A percentile compares a stretch with the other conserved stretches of the same genome.
These are phyloP conservation scores for Bombus vancouverensis DNA, from an alignment of 1,140 invertebrate genomes.

Conservation along the genomic window DNA sequence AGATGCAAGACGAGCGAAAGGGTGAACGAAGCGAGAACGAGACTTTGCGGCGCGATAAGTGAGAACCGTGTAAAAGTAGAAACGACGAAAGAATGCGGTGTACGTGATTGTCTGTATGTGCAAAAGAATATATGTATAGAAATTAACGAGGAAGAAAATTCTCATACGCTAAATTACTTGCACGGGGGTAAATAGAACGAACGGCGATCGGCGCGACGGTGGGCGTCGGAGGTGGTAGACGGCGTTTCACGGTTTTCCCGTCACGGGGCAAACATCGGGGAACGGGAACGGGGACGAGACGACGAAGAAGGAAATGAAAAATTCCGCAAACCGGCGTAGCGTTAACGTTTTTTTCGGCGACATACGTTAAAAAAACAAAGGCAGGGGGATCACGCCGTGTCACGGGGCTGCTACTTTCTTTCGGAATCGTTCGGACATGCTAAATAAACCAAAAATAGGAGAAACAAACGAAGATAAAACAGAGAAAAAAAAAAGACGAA, in stretches of 20 bases:
- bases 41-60: not conserved
- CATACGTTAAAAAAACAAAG: not conserved
- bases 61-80: not conserved
- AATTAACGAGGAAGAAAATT: conserved; percentile 67
- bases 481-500: conserved; percentile 42
- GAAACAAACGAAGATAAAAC: conserved; percentile 54
- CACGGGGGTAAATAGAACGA: conserved; percentile 63
- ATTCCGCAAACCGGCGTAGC: conserved; percentile 13
- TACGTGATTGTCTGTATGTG: conserved; percentile 46
- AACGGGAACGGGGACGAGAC: not conserved
- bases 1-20: not conserved
- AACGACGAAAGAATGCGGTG: conserved; percentile 32
- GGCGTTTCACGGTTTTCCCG: conserved; percentile 7
- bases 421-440: conserved; percentile 58
- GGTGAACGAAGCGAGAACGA: not conserved
- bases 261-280: too few relatives aligned
- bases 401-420: conserved; percentile 42
- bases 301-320: conserved; percentile 47
- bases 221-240: not conserved
- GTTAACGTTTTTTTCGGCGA: conserved; percentile 24
- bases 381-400: conserved; percentile 26
- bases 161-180: conserved; percentile 79
- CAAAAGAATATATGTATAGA: conserved; percentile 29
- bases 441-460: conserved; percentile 42
- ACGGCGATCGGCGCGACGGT: conserved; percentile 64